Base-by-base conservation (phyloP, 2,797 vertebrate species). In the Enteromius fasciolatus region DNA sequence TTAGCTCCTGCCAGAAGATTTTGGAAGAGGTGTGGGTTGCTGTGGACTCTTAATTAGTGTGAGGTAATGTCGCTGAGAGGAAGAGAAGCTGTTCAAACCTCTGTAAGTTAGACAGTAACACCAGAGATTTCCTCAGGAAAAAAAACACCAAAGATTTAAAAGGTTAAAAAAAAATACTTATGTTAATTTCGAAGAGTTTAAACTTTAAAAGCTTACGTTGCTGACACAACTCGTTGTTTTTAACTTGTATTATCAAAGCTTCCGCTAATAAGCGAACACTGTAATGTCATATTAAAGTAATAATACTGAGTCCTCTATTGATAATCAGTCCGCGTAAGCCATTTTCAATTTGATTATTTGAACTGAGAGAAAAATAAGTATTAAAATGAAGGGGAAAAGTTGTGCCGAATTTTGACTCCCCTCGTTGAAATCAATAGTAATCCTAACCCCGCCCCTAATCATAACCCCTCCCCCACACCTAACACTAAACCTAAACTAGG, bases 1-100 rank as follows among this genome's bases (percentile, higher is more conserved):
- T 76, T 20, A 39, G 28, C 57, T 50, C 61, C 44, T 76, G 41
- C 54, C 64, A 78, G 57, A 25, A 25, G 54, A 15, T 64, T 46
- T 78, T 36, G n/a, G 44, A 46, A 15, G n/a, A 4, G 6, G 46
- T 23, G 15, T 46, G 31, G 39, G 46, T 48, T 44, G 39, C 48
- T 17, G 39, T 69, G 61, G 25, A 52, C 54, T 48, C 36, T 67
- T 33, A 57, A 25, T 57, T 82, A 25, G 23, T 39, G 48, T 48
- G 64, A 69, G 31, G 50, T 75, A 75, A 39, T 23, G 72, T 23
- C 1, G 8, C 14, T 23, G 50, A 36, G 28, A 74, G 25, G 72
- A 74, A 31, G 50, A 74, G 31, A 31, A 70, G 11, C 25, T 5
- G 44, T 48, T 72, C 33, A 36, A 11, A n/a, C 1, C 5, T 39